These are phyloP conservation scores for Ochropleura plecta DNA, from an alignment of 2,888 invertebrate genomes.

Conservation along the genomic window DNA sequence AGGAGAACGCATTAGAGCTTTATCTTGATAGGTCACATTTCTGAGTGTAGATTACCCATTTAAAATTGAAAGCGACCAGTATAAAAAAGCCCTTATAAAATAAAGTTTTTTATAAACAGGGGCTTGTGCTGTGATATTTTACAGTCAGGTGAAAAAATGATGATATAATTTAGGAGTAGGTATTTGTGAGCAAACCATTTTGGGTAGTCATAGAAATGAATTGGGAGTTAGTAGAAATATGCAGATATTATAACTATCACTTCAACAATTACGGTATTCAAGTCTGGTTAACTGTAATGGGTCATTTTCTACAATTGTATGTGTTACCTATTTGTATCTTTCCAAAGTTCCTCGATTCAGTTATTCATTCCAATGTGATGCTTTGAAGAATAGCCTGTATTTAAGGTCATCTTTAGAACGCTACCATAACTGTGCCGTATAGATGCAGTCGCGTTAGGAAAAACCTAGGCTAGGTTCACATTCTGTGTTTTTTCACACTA, in stretches of 20 bases:
- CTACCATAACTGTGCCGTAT: background rate
- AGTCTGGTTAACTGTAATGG: background rate
- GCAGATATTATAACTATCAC: background rate
- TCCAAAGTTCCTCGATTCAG: background rate
- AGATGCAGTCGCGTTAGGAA: background rate
- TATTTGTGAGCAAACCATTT: background rate
- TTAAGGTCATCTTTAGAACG: background rate
- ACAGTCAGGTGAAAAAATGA: conserved; percentile 7
- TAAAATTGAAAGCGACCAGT: background rate
- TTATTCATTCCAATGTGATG: conserved; percentile 33
- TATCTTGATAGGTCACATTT: background rate
- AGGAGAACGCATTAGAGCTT: no score
- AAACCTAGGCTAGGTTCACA: background rate
- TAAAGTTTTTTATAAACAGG: background rate
- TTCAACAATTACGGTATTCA: background rate
- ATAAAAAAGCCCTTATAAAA: background rate
- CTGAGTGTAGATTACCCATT: background rate
- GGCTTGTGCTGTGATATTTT: conserved; percentile 36
- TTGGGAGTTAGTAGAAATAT: background rate
- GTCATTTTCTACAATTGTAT: background rate
- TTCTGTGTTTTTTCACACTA: no score
- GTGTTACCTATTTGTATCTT: conserved; percentile 12
- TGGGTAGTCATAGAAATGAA: background rate
- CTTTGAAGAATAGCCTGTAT: background rate
- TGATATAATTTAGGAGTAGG: background rate